These are phyloP conservation scores for Crotalus tigris DNA, from an alignment of 2,113 vertebrate genomes.

Conservation along the genomic window DNA sequence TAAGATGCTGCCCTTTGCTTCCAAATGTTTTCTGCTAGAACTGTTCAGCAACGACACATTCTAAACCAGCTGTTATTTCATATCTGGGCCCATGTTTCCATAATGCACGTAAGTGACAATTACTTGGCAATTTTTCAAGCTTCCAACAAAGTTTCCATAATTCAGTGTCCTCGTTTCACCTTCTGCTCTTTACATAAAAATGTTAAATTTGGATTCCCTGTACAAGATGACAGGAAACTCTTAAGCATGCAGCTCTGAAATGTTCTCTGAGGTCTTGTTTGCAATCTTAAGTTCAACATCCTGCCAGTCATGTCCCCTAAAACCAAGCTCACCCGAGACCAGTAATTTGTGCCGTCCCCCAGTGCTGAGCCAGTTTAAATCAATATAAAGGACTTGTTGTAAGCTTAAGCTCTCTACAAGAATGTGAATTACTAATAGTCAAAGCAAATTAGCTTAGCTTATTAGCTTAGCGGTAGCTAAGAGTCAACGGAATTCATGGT, in stretches of 20 bases:
- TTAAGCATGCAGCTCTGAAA: neutral
- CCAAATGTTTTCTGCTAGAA: neutral
- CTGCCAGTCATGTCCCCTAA: neutral
- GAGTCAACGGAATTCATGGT: neutral
- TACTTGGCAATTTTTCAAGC: neutral
- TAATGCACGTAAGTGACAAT: neutral
- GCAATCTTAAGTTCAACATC: neutral
- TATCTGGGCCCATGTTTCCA: neutral
- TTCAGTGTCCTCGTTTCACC: neutral
- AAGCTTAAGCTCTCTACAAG: neutral
- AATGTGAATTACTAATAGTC: neutral
- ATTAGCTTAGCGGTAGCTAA: neutral
- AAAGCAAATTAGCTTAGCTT: neutral
- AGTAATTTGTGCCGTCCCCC: neutral
- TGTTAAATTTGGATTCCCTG: neutral
- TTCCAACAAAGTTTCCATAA: neutral
- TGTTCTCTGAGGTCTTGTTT: neutral
- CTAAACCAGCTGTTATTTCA: neutral
- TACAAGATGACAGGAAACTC: neutral
- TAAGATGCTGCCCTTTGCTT: neutral
- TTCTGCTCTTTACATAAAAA: neutral
- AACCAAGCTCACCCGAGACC: neutral
- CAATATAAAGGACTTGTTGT: neutral
- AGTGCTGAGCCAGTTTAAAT: neutral
- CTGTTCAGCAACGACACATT: neutral